These are phyloP conservation scores for Hirtodrosophila confusa DNA, from an alignment of 2,888 invertebrate species.

Conservation along the genomic window DNA sequence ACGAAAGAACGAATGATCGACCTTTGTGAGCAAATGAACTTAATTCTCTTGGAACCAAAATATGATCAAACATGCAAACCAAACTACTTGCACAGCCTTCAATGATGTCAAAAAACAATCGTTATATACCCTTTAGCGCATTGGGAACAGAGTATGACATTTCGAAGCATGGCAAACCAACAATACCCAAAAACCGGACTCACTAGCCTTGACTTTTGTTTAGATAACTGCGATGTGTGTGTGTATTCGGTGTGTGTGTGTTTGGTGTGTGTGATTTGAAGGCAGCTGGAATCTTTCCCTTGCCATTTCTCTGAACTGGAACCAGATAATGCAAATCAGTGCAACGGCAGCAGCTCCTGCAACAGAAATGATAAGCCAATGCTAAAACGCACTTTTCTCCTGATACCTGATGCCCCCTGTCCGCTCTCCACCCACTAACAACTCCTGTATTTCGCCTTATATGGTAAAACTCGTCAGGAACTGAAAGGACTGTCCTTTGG, in stretches of 20 bases:
- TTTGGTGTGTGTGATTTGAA: slow-evolving; percentile 8
- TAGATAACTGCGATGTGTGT: slow-evolving; percentile 10
- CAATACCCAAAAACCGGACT: slow-evolving; percentile 24
- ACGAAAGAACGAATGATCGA: too few relatives aligned
- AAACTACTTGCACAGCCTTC: too few relatives aligned
- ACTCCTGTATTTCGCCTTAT: slow-evolving; percentile 8
- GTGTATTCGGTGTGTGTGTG: slow-evolving; percentile 1
- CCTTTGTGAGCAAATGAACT: too few relatives aligned
- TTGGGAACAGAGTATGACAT: too few relatives aligned
- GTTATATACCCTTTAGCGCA: too few relatives aligned
- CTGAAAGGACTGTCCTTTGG: background rate
- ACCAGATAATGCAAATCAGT: slow-evolving; percentile 14
- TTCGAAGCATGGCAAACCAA: slow-evolving; percentile 11
- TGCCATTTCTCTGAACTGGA: slow-evolving; percentile 2
- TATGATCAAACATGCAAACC: too few relatives aligned
- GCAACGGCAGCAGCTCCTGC: slow-evolving; percentile 1
- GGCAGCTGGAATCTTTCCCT: slow-evolving; percentile 4
- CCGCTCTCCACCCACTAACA: background rate
- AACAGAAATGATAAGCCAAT: slow-evolving; percentile 21
- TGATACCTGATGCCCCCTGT: too few relatives aligned
- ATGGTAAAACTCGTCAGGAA: background rate
- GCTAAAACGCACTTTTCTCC: slow-evolving; percentile 7
- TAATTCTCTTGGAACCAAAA: too few relatives aligned
- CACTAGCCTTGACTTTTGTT: slow-evolving; percentile 34
- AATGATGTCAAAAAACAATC: too few relatives aligned